These are phyloP conservation scores for Pangasius sanitwongsei DNA, from an alignment of 2,797 vertebrate species.

Conservation along the genomic window DNA sequence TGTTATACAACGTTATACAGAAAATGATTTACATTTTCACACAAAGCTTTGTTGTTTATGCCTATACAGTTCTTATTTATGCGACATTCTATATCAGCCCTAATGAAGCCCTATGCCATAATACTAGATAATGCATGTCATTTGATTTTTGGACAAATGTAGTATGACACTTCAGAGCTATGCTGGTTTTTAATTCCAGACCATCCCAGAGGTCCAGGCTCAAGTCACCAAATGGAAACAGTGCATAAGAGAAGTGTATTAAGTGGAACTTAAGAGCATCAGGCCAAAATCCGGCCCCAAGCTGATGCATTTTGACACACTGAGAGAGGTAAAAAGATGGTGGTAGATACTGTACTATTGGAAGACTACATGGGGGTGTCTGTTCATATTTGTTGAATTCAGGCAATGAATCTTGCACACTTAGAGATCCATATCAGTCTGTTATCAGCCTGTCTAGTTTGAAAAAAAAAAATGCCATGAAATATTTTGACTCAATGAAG, in stretches of 20 bases:
- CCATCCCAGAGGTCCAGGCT: too few relatives aligned
- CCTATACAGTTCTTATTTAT: not conserved
- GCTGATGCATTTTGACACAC: not conserved
- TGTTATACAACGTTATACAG: not conserved
- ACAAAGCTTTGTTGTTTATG: not conserved
- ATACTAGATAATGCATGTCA: not conserved
- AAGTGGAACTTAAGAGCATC: not conserved
- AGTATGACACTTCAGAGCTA: not conserved
- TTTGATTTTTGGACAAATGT: not conserved
- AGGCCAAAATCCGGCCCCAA: not conserved
- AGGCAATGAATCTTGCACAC: conserved; percentile 19
- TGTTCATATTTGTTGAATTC: conserved; percentile 41
- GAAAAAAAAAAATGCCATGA: conserved; percentile 25
- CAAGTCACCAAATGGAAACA: not conserved
- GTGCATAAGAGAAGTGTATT: not conserved
- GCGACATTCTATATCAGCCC: not conserved
- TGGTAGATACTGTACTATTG: conserved; percentile 16
- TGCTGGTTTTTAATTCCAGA: not conserved
- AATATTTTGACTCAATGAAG: conserved; percentile 45
- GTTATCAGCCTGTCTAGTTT: conserved; percentile 45
- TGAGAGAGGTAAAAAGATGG: conserved; percentile 5
- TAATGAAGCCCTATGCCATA: not conserved
- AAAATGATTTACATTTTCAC: not conserved
- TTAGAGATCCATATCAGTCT: conserved; percentile 30
- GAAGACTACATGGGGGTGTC: conserved; percentile 31